phyloP scores from a whole-genome alignment of 2,888 invertebrate species.

The Tetragonula carbonaria region DNA sequence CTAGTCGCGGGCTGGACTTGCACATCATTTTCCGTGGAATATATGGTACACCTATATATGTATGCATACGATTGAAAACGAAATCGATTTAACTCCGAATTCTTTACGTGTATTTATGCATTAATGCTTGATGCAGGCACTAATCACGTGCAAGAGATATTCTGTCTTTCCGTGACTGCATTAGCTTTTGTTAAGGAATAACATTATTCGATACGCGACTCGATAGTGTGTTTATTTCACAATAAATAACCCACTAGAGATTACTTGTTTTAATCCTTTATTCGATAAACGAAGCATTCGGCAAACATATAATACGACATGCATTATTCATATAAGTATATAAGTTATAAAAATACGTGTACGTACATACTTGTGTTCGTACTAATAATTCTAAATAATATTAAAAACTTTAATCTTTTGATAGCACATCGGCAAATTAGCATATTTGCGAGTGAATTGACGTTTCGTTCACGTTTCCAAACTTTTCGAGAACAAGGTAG shows the following conservation, averaged over 20 bases:
- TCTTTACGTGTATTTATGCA: neutral
- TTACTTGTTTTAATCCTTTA: constrained; percentile 14
- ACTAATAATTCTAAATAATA: too few species aligned
- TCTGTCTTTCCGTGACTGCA: neutral
- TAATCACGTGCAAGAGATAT: neutral
- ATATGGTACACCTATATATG: constrained; percentile 86
- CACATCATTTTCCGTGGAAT: constrained; percentile 88
- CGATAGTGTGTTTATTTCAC: neutral
- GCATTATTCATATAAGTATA: neutral
- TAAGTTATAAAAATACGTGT: neutral
- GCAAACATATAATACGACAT: neutral
- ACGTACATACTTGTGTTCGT: neutral
- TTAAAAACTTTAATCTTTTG: neutral
- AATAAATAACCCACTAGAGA: constrained; percentile 21
- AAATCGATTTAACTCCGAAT: neutral
- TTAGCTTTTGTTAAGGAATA: neutral
- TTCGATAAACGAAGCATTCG: constrained; percentile 21
- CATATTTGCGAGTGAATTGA: neutral
- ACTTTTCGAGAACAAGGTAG: neutral
- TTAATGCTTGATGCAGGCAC: neutral
- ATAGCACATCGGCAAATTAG: neutral
- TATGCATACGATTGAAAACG: constrained; percentile 1
- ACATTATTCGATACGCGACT: neutral
- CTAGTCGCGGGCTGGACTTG: constrained; percentile 86
- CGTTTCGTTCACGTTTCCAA: neutral